A percentile compares a stretch with the other conserved stretches of the same genome.
Evolutionary conservation across 2,888 invertebrate genomes (phyloP).

Genomic region (Parnassius smintheus): DNA sequence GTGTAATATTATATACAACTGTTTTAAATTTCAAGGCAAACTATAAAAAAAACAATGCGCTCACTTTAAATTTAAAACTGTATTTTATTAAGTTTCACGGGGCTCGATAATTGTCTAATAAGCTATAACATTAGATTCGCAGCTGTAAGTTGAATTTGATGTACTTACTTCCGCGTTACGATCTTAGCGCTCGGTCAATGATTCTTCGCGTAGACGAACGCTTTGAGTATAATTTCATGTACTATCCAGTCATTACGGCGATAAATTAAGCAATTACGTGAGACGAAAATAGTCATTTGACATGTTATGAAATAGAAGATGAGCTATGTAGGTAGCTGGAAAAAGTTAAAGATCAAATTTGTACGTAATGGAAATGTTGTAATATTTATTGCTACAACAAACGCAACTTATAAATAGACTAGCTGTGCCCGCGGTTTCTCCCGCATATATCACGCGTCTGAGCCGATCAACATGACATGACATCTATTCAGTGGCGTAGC

Average conservation of each 20-base stretch:
- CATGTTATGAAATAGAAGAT: slow-evolving; percentile 24
- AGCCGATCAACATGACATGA: no score
- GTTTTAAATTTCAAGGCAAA: no score
- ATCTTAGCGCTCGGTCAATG: not conserved
- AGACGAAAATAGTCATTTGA: slow-evolving; percentile 22
- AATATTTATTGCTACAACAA: slow-evolving; percentile 16
- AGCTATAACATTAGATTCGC: not conserved
- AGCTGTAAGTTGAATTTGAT: slow-evolving; percentile 1
- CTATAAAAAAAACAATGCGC: no score
- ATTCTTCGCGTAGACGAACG: slow-evolving; percentile 4
- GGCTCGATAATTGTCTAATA: not conserved
- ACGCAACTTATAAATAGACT: slow-evolving; percentile 6
- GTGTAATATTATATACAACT: no score
- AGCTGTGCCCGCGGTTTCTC: no score
- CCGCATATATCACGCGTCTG: no score
- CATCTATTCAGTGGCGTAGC: no score
- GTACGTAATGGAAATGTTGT: slow-evolving; percentile 22
- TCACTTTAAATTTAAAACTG: no score
- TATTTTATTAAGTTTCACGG: not conserved
- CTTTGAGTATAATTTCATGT: slow-evolving; percentile 9
- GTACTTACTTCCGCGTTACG: slow-evolving; percentile 8
- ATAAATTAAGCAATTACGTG: slow-evolving; percentile 23
- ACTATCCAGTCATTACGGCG: slow-evolving; percentile 17
- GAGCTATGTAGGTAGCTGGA: slow-evolving; percentile 19
- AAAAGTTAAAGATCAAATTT: slow-evolving; percentile 24